These are phyloP conservation scores for Botia kubotai DNA, from an alignment of 2,797 vertebrate species.

Conservation along the genomic window DNA sequence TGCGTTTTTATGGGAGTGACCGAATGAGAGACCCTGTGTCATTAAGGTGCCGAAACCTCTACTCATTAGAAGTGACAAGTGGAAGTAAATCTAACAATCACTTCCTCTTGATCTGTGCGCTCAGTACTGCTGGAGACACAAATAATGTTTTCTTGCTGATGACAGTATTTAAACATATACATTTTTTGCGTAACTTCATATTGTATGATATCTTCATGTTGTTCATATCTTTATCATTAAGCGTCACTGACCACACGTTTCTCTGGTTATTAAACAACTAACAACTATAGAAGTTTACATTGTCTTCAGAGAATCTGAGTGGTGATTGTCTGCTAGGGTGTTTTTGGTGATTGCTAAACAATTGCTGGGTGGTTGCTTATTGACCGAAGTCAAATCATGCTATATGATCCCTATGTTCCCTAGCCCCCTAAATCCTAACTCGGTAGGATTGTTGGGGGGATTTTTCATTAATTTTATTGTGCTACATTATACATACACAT, in stretches of 20 bases:
- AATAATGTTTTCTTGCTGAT: background rate
- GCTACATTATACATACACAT: too few species aligned
- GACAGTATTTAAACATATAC: background rate
- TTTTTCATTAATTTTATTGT: too few species aligned
- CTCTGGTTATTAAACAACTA: too few species aligned
- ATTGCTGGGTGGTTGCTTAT: background rate
- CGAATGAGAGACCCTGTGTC: slow-evolving; percentile 56
- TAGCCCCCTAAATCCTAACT: too few species aligned
- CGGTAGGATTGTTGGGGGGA: too few species aligned
- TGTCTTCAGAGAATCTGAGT: too few species aligned
- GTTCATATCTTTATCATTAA: too few species aligned
- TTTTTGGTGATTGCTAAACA: background rate
- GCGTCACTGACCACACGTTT: too few species aligned
- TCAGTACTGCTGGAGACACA: slow-evolving; percentile 37
- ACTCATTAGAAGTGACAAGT: slow-evolving; percentile 71
- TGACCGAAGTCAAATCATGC: background rate
- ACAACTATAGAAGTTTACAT: too few species aligned
- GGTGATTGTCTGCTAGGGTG: background rate
- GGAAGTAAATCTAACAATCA: slow-evolving; percentile 67
- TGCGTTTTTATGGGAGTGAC: slow-evolving; percentile 64
- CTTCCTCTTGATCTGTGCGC: slow-evolving; percentile 47
- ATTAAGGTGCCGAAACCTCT: slow-evolving; percentile 60
- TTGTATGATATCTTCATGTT: background rate
- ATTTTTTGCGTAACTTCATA: background rate
- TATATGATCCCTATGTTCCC: background rate